Percentiles rank a stretch among this genome's conserved stretches.
Evolutionary conservation across 2,888 invertebrate genomes (phyloP).

Genomic region (Tetramorium bicarinatum): DNA sequence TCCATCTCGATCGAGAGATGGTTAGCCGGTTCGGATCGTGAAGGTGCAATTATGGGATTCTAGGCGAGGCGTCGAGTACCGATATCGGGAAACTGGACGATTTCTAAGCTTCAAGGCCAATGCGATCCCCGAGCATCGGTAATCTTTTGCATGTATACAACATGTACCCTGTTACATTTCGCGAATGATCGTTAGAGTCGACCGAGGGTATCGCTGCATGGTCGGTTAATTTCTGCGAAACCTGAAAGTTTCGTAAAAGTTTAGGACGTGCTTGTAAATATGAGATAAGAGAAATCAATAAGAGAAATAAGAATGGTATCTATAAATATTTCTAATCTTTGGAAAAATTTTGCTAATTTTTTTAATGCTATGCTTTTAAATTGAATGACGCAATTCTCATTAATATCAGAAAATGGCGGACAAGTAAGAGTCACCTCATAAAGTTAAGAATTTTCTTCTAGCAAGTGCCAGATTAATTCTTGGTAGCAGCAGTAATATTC

Average conservation of each 20-base stretch:
- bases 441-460: slow-evolving; percentile 5
- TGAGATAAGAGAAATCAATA: background rate
- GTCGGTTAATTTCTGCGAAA: background rate
- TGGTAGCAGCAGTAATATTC: slow-evolving; percentile 16
- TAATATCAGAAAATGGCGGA: background rate
- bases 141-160: background rate
- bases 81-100: slow-evolving; percentile 54
- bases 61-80: slow-evolving; percentile 57
- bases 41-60: slow-evolving; percentile 68
- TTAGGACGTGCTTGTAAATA: background rate
- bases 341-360: background rate
- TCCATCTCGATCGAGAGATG: slow-evolving; percentile 40
- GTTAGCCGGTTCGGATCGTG: slow-evolving; percentile 54
- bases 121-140: slow-evolving; percentile 22
- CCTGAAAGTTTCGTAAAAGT: slow-evolving; percentile 6
- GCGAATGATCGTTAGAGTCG: slow-evolving; percentile 21
- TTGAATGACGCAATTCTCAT: background rate
- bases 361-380: background rate
- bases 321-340: background rate
- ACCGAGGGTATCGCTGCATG: background rate
- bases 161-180: slow-evolving; percentile 36
- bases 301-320: background rate
- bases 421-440: background rate
- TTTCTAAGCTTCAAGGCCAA: slow-evolving; percentile 42
- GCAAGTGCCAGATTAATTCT: slow-evolving; percentile 13